Conservation (phyloP, 2,797 vertebrate species). For the Tachyglossus aculeatus region DNA sequence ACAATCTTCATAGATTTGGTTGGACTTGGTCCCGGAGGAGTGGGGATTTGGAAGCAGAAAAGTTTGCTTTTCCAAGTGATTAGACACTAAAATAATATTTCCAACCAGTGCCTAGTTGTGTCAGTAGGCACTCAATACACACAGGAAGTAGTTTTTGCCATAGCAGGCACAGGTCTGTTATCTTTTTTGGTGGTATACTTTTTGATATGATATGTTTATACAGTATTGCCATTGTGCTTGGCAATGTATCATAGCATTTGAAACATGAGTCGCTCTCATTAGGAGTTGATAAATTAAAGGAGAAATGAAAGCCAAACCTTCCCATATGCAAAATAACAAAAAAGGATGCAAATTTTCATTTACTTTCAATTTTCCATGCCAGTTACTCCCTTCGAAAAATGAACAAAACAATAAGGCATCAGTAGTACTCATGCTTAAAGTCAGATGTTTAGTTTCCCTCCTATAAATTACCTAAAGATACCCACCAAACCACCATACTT, state of each 20-base stretch:
- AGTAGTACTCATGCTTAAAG: not conserved
- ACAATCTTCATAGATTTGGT: no score
- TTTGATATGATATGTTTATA: slow-evolving; percentile 37
- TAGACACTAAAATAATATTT: not conserved
- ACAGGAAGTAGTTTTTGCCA: no score
- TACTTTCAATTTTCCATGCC: slow-evolving; percentile 25
- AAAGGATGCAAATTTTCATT: not conserved
- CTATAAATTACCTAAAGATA: not conserved
- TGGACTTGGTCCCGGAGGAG: not conserved
- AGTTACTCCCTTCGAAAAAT: slow-evolving; percentile 1
- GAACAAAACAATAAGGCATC: not conserved
- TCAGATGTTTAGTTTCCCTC: slow-evolving; percentile 19
- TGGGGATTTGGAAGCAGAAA: not conserved
- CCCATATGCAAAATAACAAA: not conserved
- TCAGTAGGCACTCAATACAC: not conserved
- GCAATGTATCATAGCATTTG: slow-evolving; percentile 1
- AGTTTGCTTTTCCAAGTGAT: not conserved
- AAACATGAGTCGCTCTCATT: not conserved
- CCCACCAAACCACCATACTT: not conserved
- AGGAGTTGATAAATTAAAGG: slow-evolving; percentile 9
- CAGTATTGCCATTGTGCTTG: not conserved
- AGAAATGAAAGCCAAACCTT: not conserved
- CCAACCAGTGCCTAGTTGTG: not conserved
- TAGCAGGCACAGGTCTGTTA: no score
- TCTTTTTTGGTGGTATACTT: slow-evolving; percentile 15